A percentile compares a stretch with the other conserved stretches of the same genome.
phyloP scores from a whole-genome alignment of 2,113 vertebrate species.

The Indicator indicator region DNA sequence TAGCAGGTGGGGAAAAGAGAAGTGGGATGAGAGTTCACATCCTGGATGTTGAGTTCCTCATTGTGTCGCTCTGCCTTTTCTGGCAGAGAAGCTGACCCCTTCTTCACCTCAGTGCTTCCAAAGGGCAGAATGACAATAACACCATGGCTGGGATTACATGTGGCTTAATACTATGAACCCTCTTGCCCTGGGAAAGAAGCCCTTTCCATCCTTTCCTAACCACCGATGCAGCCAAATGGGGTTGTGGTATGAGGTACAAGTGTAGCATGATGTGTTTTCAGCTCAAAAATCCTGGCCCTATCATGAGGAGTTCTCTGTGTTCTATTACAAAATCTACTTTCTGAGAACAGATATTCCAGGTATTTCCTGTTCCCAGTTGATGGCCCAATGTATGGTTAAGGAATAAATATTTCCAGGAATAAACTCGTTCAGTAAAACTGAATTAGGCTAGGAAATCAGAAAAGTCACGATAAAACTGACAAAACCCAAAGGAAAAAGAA shows the following conservation, averaged over 20 bases:
- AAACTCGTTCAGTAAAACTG: background rate
- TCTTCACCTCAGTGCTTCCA: background rate
- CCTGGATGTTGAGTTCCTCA: constrained; percentile 15
- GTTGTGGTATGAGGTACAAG: background rate
- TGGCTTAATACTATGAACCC: background rate
- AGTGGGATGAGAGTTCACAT: background rate
- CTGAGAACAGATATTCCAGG: background rate
- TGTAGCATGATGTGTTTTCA: fast-evolving
- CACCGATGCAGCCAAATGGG: background rate
- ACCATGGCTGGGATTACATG: background rate
- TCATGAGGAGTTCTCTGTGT: background rate
- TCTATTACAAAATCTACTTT: background rate
- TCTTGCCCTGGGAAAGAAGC: background rate
- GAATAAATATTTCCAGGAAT: constrained; percentile 5
- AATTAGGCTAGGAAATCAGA: background rate
- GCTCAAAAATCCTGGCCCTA: background rate
- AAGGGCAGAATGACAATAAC: background rate
- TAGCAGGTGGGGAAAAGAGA: constrained; percentile 33
- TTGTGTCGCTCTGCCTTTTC: background rate
- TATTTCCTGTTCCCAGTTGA: background rate
- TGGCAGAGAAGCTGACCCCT: background rate
- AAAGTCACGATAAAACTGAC: background rate
- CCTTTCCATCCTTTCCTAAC: background rate
- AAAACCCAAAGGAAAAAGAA: background rate
- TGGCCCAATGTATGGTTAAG: background rate